Evolutionary conservation across 2,797 vertebrate species (phyloP).

Genomic region (Halcyon leucocephala): DNA sequence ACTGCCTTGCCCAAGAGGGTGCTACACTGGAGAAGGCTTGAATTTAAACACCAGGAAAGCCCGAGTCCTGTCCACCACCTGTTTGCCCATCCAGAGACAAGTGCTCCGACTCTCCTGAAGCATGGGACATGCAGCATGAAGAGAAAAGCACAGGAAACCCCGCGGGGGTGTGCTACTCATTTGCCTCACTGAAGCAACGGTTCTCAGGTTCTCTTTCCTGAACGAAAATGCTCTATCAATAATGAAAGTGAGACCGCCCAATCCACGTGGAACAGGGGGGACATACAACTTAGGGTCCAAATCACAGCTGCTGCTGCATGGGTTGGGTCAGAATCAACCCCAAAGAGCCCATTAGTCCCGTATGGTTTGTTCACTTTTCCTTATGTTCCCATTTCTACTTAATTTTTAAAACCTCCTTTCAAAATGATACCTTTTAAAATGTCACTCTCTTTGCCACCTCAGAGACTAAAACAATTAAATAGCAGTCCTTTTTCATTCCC

Average conservation of each 20-base stretch:
- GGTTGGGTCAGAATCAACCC: background rate
- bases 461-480: background rate
- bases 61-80: background rate
- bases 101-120: background rate
- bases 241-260: background rate
- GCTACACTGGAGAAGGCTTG: background rate
- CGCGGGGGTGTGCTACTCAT: background rate
- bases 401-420: background rate
- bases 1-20: background rate
- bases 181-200: accelerated
- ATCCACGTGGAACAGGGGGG: background rate
- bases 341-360: background rate
- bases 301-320: background rate
- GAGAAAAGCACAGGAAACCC: background rate
- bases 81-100: background rate
- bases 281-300: background rate
- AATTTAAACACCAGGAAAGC: background rate
- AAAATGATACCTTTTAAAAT: background rate
- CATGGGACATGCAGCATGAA: accelerated
- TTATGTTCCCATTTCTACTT: background rate
- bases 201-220: background rate
- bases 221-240: background rate
- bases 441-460: background rate
- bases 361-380: background rate
- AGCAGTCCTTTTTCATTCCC: background rate